phyloP scores from a whole-genome alignment of 1,140 invertebrate genomes.

The Caenorhabditis remanei region DNA sequence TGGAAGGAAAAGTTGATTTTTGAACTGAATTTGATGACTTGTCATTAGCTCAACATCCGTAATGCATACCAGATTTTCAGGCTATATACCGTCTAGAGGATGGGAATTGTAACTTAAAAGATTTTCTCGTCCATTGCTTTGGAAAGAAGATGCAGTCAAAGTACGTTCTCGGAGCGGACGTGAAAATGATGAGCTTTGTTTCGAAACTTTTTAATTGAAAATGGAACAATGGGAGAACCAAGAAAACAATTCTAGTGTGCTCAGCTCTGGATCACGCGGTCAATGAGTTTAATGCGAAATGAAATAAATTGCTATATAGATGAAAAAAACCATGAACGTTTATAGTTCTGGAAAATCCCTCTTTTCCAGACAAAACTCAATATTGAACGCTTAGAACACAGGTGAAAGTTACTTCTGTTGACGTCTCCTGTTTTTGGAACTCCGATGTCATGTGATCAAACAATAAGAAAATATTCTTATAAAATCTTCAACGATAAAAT shows the following conservation, averaged over 20 bases:
- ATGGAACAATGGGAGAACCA: background rate
- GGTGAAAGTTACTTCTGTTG: background rate
- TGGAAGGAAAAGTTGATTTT: background rate
- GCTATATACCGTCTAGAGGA: background rate
- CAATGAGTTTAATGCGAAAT: background rate
- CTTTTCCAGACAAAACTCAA: no score
- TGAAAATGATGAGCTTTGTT: conserved; percentile 18
- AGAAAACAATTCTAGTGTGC: background rate
- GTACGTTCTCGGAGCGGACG: conserved; percentile 17
- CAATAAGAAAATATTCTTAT: background rate
- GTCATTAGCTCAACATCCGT: background rate
- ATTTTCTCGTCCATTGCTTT: background rate
- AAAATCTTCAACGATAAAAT: background rate
- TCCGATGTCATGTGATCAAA: background rate
- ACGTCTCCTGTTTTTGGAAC: background rate
- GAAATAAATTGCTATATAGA: background rate
- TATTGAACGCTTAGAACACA: background rate
- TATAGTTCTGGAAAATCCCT: background rate
- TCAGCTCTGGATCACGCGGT: background rate
- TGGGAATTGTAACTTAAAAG: background rate
- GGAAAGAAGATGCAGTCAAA: background rate
- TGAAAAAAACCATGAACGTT: background rate
- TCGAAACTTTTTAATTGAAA: conserved; percentile 20
- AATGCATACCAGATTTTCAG: no score
- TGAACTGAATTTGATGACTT: background rate